Conservation (phyloP, 2,113 vertebrate species). For the Grammomys dolichurus region DNA sequence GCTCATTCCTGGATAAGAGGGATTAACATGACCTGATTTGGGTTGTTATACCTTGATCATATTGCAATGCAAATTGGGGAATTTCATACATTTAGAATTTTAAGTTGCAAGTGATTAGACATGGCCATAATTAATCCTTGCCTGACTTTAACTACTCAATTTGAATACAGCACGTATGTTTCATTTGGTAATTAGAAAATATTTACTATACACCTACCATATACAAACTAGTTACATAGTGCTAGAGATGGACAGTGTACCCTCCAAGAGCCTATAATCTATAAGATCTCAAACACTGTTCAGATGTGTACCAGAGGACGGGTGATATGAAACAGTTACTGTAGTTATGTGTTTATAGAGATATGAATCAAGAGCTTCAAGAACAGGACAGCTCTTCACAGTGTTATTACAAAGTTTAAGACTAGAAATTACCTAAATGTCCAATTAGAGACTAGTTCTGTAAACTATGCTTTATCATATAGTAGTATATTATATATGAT, state of each 20-base stretch:
- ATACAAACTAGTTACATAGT: neutral
- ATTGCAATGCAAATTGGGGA: neutral
- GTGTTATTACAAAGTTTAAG: conserved; percentile 26
- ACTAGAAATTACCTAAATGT: conserved; percentile 53
- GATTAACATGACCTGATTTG: neutral
- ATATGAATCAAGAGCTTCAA: conserved; percentile 56
- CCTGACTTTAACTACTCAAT: conserved; percentile 34
- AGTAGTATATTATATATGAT: conserved; percentile 27
- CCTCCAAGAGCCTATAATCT: neutral
- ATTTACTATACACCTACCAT: neutral
- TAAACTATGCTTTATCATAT: neutral
- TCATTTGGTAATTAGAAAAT: conserved; percentile 37
- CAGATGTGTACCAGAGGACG: neutral
- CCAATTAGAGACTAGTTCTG: conserved; percentile 6
- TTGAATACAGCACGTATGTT: neutral
- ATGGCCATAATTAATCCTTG: conserved; percentile 26
- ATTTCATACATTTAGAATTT: conserved; percentile 20
- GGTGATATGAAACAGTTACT: neutral
- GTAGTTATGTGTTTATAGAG: neutral
- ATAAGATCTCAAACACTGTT: neutral
- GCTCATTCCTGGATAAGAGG: neutral
- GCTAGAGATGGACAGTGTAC: neutral
- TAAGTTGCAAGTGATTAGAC: conserved; percentile 41
- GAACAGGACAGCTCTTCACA: neutral
- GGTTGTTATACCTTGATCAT: neutral